Base-by-base conservation (phyloP, 2,888 invertebrate species). In the Acanthococcus lagerstroemiae region DNA sequence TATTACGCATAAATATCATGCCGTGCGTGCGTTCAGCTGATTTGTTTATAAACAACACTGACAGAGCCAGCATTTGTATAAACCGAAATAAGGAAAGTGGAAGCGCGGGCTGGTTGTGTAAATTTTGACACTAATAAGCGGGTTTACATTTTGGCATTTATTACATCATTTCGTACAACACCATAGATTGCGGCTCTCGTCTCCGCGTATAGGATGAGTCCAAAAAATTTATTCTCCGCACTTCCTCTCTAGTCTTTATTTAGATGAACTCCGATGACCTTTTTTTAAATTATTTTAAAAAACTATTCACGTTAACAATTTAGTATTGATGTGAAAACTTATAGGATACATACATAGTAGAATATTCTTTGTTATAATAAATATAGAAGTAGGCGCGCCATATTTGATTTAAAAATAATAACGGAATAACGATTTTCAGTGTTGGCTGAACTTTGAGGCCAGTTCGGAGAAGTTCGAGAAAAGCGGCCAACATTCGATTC, bases 71-170 rank as follows among this genome's bases (percentile, higher is more conserved):
- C n/a, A 44, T 17, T 57, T 26, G 37, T 58, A 48, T 58, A 25
- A 45, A 45, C 44, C 48, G 45, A 17, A 24, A 48, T 45, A n/a
- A 44, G 19, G 25, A 46, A 58, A 17, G 12, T 17, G 21, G 24
- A 44, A 44, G 45, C 37, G 45, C 26, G 58, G 22, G 17, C 44
- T 25, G 58, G 25, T 58, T 25, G 48, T 46, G 48, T 58, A 58
- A 58, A 58, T 58, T 58, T 58, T 48, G 21, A 46, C 58, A 25
- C 46, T 58, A 58, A 58, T 58, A 58, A 58, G 58, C 58, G 26
- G 48, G 58, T 48, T 58, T 58, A 58, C 45, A 48, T 48, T 58
- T 58, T 58, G 58, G 58, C 58, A 58, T 58, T 58, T 58, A 58
- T 58, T 58, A 58, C 48, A 58, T 58, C 58, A 44, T 58, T 26